A percentile compares a stretch with the other conserved stretches of the same genome.
Evolutionary conservation across 2,113 vertebrate genomes (phyloP).

Genomic region (Cinclus mexicanus): DNA sequence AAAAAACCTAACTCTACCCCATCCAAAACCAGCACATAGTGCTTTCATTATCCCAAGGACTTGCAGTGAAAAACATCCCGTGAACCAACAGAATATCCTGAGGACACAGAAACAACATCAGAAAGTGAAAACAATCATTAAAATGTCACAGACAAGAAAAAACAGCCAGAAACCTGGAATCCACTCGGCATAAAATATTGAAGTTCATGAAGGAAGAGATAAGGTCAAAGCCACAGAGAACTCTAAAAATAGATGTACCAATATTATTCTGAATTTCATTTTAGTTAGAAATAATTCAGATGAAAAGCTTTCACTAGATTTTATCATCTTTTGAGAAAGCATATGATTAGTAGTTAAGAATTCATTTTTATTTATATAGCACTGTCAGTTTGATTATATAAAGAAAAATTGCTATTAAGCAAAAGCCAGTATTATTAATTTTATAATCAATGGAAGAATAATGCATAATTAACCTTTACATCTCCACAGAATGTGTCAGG

Average conservation of each 20-base stretch:
- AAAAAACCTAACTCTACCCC: background rate
- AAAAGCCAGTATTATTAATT: background rate
- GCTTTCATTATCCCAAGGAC: conserved; percentile 74
- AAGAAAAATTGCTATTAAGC: background rate
- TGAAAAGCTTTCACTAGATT: background rate
- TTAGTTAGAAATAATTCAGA: background rate
- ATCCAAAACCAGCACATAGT: background rate
- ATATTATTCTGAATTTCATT: background rate
- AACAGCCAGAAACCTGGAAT: background rate
- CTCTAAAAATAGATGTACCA: background rate
- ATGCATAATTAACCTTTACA: background rate
- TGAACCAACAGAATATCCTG: conserved; percentile 80
- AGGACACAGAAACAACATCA: conserved; percentile 58
- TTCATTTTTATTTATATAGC: background rate
- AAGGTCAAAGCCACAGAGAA: background rate
- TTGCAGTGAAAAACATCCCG: conserved; percentile 82
- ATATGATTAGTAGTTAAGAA: background rate
- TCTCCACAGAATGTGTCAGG: background rate
- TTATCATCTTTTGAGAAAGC: background rate
- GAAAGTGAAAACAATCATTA: background rate
- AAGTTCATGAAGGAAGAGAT: background rate
- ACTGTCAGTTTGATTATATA: background rate
- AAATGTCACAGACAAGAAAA: background rate
- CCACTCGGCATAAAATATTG: background rate
- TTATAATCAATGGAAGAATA: background rate